Evolutionary conservation across 2,797 vertebrate genomes (phyloP), one percentile per base, ranked within the genome.

Genomic region (Orientallactaga sibirica): DNA sequence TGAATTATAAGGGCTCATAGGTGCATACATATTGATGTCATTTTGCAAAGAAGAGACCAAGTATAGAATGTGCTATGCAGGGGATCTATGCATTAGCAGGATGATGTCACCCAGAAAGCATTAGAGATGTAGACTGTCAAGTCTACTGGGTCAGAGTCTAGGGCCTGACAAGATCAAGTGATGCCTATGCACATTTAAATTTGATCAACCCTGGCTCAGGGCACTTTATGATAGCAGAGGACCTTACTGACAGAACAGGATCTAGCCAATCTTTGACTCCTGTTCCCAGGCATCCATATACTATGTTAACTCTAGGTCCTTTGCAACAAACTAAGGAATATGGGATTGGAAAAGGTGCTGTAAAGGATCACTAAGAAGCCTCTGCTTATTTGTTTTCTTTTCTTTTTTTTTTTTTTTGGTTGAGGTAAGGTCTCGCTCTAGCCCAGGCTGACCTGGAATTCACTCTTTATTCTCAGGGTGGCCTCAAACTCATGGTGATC

Each of bases 81-180:
- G 58, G 20, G 22, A n/a, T 25, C 52, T 15, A 52, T 62, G 75
- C 41, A 61, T 76, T 48, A 86, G 82, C 22, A 89, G 62, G 14
- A 88, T 25, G 14, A n/a, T 18, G 77, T 62, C 62, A 73, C 41
- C 41, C 66, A 24, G 61, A 67, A 11, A 52, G 68, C 27, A n/a
- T 77, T 68, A 88, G 64, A 88, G 90, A 88, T 27, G 37, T 24
- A 88, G 76, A 68, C 68, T 86, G n/a, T 89, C 43, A 82, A 74
- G 73, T 52, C 55, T 77, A 43, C 9, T 62, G 33, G 12, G 16
- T 76, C 62, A 87, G 24, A 64, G 81, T 77, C 82, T 81, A 78
- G 37, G 18, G 7, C 71, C 87, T 52, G 83, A 82, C 37, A 88
- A 75, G 61, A 77, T 70, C 18, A 90, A 71, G 12, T 61, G 62